Conservation (phyloP, 2,113 vertebrate genomes). For the Montifringilla adamsi region DNA sequence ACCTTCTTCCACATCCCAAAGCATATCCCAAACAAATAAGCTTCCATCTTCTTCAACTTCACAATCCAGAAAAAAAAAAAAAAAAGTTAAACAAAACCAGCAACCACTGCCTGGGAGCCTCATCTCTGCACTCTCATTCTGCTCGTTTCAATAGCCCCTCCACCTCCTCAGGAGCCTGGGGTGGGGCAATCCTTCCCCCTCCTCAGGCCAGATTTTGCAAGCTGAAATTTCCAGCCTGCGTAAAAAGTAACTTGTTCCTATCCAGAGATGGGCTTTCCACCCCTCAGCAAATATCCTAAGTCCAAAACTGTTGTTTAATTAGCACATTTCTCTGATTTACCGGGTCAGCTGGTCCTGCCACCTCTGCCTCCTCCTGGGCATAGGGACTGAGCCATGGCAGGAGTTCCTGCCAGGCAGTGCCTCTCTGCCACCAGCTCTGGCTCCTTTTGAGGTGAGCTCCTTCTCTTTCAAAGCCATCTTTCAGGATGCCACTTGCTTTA, state of each 20-base stretch:
- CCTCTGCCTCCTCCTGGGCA: neutral
- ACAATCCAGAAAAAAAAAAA: neutral
- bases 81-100: neutral
- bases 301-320: neutral
- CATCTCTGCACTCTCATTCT: neutral
- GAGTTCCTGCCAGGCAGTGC: neutral
- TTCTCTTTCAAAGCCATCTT: neutral
- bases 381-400: neutral
- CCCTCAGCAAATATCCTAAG: neutral
- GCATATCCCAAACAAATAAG: neutral
- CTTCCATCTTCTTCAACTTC: neutral
- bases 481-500: conserved; percentile 1
- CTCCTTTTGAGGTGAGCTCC: neutral
- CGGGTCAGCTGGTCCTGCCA: neutral
- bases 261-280: neutral
- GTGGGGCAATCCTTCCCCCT: neutral
- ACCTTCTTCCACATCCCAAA: neutral
- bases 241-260: neutral
- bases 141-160: neutral
- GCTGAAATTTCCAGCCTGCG: neutral
- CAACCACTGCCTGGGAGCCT: neutral
- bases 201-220: neutral
- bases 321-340: neutral
- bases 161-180: neutral
- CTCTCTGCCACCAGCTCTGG: neutral